Evolutionary conservation across 1,140 invertebrate genomes (phyloP).

Genomic region (Cydia fagiglandana): DNA sequence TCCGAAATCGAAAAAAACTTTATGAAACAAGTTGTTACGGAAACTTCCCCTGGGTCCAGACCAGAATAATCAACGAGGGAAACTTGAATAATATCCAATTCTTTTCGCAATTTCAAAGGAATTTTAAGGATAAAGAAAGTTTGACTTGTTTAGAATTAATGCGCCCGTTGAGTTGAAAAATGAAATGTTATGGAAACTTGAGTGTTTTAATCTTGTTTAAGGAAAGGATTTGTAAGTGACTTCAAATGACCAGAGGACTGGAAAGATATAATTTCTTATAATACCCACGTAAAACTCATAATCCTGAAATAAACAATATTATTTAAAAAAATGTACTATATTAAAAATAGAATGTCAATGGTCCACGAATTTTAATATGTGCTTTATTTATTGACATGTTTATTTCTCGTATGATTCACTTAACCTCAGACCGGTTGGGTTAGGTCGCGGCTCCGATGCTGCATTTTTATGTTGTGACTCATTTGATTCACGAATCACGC

Average conservation of each 20-base stretch:
- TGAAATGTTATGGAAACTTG: neutral
- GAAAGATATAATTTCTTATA: neutral
- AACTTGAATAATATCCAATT: conserved; percentile 28
- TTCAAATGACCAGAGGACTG: neutral
- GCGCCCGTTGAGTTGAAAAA: neutral
- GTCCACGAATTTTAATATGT: neutral
- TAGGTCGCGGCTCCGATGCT: conserved; percentile 9
- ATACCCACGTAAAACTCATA: neutral
- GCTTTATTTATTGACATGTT: neutral
- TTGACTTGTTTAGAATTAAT: conserved; percentile 18
- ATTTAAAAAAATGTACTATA: neutral
- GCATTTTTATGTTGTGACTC: conserved; percentile 7
- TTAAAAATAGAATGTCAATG: neutral
- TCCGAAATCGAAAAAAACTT: conserved; percentile 63
- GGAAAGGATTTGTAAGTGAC: neutral
- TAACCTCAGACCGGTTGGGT: conserved; percentile 5
- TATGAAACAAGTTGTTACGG: conserved; percentile 76
- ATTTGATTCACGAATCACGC: neutral
- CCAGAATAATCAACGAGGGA: conserved; percentile 30
- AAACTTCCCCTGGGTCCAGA: conserved; percentile 32
- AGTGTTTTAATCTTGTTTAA: conserved; percentile 1
- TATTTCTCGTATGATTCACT: neutral
- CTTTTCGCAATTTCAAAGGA: conserved; percentile 21
- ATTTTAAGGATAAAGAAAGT: conserved; percentile 24
- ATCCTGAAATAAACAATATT: neutral